Base-by-base conservation (phyloP, 2,888 invertebrate species). In the Agrenia bidenticulata region DNA sequence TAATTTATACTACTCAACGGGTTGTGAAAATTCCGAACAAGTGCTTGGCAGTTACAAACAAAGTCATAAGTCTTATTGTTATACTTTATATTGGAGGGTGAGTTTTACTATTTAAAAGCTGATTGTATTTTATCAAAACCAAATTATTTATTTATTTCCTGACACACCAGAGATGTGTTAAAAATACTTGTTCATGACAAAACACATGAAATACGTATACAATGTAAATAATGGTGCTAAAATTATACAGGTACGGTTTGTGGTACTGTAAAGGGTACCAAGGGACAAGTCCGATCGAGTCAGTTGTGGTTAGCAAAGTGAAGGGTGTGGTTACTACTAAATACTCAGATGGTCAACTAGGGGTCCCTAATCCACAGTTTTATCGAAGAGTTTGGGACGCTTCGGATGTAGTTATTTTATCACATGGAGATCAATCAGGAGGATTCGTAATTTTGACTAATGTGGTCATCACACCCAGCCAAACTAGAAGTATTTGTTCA, bases 371-470 rank as follows among this genome's bases (percentile, higher is more conserved):
- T 50, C 68, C 70, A 1, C 62, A 70, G 15, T 66, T 73, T 24
- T 79, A 78, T 66, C 64, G 73, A 17, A 69, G 78, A 57, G 70
- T 79, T 54, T 83, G 82, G 82, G 83, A 83, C 77, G 80, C 81
- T 5, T 78, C 81, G 2, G 83, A 83, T 69, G 81, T 81, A 75
- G 80, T 82, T 1, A 78, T 82, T n/a, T 83, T 83, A 2, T 80
- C 83, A 1, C 65, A 67, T 32, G 73, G 73, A 27, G 81, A 80
- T 79, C 82, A 83, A 74, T 81, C 81, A 72, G 79, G 79, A 72
- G 83, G 82, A 2, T 82, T 83, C 65, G 83, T 83, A 77, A 80
- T 83, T 37, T 79, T 79, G 64, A 83, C 83, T 26, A 82, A 83
- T 77, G 77, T 80, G 19, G 77, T 82, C 1, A 78, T 81, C 17